Evolutionary conservation across 2,888 invertebrate species (phyloP).

Genomic region (Pollenia amentaria): DNA sequence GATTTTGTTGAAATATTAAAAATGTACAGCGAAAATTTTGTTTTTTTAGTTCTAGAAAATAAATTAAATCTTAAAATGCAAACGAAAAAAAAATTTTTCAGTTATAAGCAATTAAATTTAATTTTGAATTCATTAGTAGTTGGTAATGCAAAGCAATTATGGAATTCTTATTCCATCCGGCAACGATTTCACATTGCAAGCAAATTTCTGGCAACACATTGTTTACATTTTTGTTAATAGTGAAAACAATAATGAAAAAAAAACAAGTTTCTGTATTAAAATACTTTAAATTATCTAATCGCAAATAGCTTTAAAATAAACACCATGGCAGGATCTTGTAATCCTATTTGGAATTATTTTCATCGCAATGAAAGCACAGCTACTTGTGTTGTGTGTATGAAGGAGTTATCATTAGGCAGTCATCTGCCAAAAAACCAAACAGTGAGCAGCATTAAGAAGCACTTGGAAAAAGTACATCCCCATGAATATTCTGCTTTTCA

Average conservation of each 20-base stretch:
- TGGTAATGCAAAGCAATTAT: neutral
- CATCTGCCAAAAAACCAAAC: constrained; percentile 65
- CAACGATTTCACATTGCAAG: too few relatives aligned
- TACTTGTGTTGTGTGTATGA: constrained; percentile 68
- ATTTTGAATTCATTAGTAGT: constrained; percentile 1
- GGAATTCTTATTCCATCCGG: too few relatives aligned
- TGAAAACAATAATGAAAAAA: neutral
- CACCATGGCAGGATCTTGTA: constrained; percentile 48
- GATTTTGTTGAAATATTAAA: constrained; percentile 32
- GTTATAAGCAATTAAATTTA: neutral
- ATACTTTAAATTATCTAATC: neutral
- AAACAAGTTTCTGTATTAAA: neutral
- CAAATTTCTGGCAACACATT: constrained; percentile 28
- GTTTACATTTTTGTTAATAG: constrained; percentile 39
- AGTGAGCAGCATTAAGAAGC: constrained; percentile 69
- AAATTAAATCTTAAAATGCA: constrained; percentile 6
- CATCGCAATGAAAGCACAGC: constrained; percentile 69
- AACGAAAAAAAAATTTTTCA: neutral
- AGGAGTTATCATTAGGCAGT: constrained; percentile 65
- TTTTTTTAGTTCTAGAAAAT: constrained; percentile 35
- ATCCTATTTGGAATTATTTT: constrained; percentile 71
- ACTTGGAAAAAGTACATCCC: constrained; percentile 66
- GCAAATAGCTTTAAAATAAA: neutral
- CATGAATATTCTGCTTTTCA: constrained; percentile 60
- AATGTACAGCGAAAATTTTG: constrained; percentile 67